phyloP scores from a whole-genome alignment of 2,888 invertebrate genomes.

The Patella pellucida region DNA sequence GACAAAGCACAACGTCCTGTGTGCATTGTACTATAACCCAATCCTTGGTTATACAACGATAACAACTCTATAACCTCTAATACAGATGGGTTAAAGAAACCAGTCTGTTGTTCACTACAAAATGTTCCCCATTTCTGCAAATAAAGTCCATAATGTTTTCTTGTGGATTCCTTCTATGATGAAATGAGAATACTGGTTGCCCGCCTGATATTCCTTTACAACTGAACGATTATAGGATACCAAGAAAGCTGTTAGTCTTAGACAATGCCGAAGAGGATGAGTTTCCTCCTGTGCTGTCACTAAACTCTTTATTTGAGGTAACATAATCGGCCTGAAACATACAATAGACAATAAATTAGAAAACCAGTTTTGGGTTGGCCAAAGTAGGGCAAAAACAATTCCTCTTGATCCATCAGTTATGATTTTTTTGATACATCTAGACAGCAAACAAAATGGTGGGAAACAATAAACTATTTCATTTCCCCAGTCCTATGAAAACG shows the following conservation, averaged over 20 bases:
- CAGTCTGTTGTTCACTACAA: conserved; percentile 27
- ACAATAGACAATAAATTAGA: conserved; percentile 20
- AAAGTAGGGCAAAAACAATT: conserved; percentile 32
- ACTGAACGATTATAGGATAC: conserved; percentile 29
- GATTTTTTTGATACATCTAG: conserved; percentile 31
- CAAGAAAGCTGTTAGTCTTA: conserved; percentile 30
- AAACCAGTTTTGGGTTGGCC: conserved; percentile 38
- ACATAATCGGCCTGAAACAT: conserved; percentile 15
- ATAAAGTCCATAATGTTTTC: conserved; percentile 27
- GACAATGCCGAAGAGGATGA: conserved; percentile 14
- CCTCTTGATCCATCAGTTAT: conserved; percentile 16
- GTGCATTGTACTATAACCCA: conserved; percentile 31
- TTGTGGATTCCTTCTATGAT: conserved; percentile 36
- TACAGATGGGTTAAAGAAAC: conserved; percentile 33
- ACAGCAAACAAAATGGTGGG: conserved; percentile 38
- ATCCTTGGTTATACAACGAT: conserved; percentile 13
- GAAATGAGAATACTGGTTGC: conserved; percentile 26
- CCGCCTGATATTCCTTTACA: conserved; percentile 26
- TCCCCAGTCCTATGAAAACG: conserved; percentile 19
- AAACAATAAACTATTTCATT: conserved; percentile 26
- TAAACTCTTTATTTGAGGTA: conserved; percentile 16
- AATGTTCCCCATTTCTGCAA: conserved; percentile 31
- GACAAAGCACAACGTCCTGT: conserved; percentile 25
- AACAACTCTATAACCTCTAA: conserved; percentile 20
- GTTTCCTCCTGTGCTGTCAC: conserved; percentile 15